Percentiles rank a stretch among this genome's conserved stretches.
Evolutionary conservation across 2,113 vertebrate genomes (phyloP).

Genomic region (Eudyptes chrysolophus): DNA sequence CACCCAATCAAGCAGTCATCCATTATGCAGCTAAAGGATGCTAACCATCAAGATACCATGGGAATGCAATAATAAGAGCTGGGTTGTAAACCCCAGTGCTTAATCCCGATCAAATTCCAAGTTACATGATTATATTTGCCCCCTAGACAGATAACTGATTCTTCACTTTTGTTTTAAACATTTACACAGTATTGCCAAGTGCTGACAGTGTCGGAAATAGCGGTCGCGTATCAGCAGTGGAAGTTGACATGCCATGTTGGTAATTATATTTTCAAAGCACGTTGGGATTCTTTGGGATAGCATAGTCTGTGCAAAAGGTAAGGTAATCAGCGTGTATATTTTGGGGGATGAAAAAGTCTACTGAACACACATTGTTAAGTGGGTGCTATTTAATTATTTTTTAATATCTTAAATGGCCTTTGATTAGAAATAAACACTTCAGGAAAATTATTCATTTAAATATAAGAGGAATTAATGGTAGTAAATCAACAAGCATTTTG

Average conservation of each 20-base stretch:
- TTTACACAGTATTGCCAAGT: neutral
- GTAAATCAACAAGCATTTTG: neutral
- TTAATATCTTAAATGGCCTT: neutral
- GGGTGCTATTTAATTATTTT: neutral
- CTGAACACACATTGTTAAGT: neutral
- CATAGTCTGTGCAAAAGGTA: neutral
- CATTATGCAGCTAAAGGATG: neutral
- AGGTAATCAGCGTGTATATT: neutral
- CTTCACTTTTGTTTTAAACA: neutral
- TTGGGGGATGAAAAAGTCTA: neutral
- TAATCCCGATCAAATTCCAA: neutral
- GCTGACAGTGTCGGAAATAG: neutral
- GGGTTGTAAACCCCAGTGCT: neutral
- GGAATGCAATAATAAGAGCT: neutral
- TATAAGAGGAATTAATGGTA: neutral
- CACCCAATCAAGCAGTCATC: neutral
- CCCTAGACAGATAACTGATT: neutral
- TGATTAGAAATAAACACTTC: neutral
- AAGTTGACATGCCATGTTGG: neutral
- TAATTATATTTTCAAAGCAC: neutral
- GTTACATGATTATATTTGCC: neutral
- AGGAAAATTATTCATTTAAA: neutral
- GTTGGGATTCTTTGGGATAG: neutral
- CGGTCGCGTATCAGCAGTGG: neutral
- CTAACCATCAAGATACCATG: neutral